Conservation (phyloP, 1,140 invertebrate species). For the Agrypnia vestita region DNA sequence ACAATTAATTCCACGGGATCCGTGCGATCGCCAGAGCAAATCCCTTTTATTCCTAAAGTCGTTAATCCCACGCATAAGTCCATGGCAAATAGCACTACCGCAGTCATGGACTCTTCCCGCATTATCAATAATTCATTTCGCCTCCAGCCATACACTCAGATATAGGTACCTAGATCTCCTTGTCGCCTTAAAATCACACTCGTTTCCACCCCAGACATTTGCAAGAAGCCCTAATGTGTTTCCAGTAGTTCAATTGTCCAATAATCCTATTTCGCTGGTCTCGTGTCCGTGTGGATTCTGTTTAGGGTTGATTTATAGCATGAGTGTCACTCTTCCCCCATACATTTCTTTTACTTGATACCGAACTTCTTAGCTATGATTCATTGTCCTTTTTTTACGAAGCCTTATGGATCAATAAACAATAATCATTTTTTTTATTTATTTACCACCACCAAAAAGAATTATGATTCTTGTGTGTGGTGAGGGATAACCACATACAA, state of each 20-base stretch:
- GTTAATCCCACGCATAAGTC: slow-evolving; percentile 19
- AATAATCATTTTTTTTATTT: no score
- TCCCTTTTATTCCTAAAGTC: not conserved
- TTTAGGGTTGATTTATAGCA: slow-evolving; percentile 4
- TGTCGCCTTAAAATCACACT: not conserved
- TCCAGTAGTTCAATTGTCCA: slow-evolving; percentile 28
- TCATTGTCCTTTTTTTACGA: no score
- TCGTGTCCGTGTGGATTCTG: not conserved
- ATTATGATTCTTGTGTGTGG: no score
- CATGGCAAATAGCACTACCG: slow-evolving; percentile 17
- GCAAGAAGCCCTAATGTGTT: not conserved
- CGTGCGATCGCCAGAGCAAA: not conserved
- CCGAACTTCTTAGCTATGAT: no score
- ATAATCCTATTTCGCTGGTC: slow-evolving; percentile 5
- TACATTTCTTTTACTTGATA: no score
- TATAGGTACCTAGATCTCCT: not conserved
- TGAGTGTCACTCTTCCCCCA: not conserved
- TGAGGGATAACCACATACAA: no score
- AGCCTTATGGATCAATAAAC: no score
- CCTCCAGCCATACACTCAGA: slow-evolving; percentile 1
- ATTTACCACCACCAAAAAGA: no score
- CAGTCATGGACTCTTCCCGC: not conserved
- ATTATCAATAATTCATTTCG: slow-evolving; percentile 28
- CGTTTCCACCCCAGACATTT: not conserved
- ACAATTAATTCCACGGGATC: slow-evolving; percentile 31